phyloP scores from a whole-genome alignment of 2,888 invertebrate genomes.

The Phytoseiulus persimilis region DNA sequence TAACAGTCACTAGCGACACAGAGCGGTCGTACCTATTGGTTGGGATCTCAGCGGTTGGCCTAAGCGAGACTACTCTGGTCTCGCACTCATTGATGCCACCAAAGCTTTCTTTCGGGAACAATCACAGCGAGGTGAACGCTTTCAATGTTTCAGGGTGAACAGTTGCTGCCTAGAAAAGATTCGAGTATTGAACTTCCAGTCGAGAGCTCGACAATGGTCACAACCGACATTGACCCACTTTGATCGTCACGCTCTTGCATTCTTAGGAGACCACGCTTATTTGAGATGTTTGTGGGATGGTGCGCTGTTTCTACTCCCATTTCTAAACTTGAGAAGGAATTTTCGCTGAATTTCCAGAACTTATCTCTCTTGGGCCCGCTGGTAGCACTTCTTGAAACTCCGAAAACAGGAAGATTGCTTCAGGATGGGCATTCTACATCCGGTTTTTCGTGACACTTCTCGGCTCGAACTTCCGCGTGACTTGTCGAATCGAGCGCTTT shows the following conservation, averaged over 20 bases:
- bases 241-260: background rate
- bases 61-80: too few relatives aligned
- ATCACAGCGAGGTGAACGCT: too few relatives aligned
- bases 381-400: too few relatives aligned
- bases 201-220: background rate
- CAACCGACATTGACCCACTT: background rate
- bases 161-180: background rate
- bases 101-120: too few relatives aligned
- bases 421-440: too few relatives aligned
- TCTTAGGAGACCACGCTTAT: background rate
- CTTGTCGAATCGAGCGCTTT: background rate
- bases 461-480: background rate
- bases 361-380: too few relatives aligned
- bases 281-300: background rate
- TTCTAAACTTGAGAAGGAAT: background rate
- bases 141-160: background rate
- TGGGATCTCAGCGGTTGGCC: too few relatives aligned
- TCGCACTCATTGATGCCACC: too few relatives aligned
- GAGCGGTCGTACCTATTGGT: too few relatives aligned
- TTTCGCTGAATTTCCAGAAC: background rate
- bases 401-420: too few relatives aligned
- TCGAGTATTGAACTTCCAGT: background rate
- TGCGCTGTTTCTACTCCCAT: background rate
- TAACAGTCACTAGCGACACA: too few relatives aligned
- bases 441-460: too few relatives aligned